Conservation (phyloP, 2,888 invertebrate genomes). For the Drosophila meridiana region DNA sequence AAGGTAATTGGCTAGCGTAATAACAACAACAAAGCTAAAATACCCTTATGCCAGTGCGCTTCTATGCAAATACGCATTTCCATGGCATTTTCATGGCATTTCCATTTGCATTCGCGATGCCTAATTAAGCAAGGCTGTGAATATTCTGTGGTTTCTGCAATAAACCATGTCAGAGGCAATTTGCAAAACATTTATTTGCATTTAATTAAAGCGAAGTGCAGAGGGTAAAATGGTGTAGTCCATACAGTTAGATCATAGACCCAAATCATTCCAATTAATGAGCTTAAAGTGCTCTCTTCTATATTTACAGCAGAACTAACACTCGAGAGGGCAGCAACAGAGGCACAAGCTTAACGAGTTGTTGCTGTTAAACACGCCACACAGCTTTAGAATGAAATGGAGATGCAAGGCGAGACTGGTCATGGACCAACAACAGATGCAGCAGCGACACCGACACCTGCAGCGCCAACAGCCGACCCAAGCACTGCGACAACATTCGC, state of each 20-base stretch:
- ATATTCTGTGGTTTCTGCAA: conserved; percentile 27
- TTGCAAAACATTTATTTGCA: conserved; percentile 22
- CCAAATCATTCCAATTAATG: not conserved
- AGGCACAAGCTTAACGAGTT: conserved; percentile 29
- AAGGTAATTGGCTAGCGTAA: not conserved
- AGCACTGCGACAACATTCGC: conserved; percentile 40
- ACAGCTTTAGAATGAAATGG: conserved; percentile 85
- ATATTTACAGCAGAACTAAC: not conserved
- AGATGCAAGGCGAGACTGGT: conserved; percentile 83
- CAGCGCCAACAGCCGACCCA: conserved; percentile 36
- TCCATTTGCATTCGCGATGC: conserved; percentile 13
- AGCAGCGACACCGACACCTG: conserved; percentile 28
- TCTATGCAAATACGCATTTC: conserved; percentile 14
- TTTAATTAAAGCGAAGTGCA: conserved; percentile 30
- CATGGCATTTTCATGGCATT: conserved; percentile 8
- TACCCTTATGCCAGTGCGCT: not conserved
- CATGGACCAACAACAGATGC: conserved; percentile 79
- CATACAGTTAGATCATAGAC: too few species aligned
- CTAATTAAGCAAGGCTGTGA: conserved; percentile 39
- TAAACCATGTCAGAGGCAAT: conserved; percentile 25
- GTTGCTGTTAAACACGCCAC: conserved; percentile 53
- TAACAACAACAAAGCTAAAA: too few species aligned
- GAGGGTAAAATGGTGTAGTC: not conserved
- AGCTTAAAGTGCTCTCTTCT: not conserved
- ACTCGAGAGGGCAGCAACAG: conserved; percentile 26